Base-by-base conservation (phyloP, 2,888 invertebrate species). In the Nebria brevicollis region DNA sequence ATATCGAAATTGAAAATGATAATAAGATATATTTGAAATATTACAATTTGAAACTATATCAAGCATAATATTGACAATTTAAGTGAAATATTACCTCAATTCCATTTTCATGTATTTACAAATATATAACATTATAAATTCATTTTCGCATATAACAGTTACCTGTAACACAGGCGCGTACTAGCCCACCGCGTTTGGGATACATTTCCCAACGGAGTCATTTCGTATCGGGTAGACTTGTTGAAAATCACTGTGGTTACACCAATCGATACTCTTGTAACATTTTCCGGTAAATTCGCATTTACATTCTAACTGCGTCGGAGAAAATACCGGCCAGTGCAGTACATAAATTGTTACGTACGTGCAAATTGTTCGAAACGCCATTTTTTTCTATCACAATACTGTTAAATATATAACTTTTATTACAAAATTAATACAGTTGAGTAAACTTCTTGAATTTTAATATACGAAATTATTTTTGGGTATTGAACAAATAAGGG, bases 111-210 rank as follows among this genome's bases (percentile, higher is more conserved):
- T 54, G 54, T 54, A 54, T 54, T 54, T 54, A 54, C 54, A 54
- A 54, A 54, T 54, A 54, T 54, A 54, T 54, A 54, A 54, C 54
- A 54, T 54, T 54, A 54, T 54, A 54, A 54, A 54, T 54, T 54
- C 54, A 54, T 54, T 54, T 54, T 54, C 54, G 54, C 13, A 54
- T 11, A 54, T 54, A 54, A 8, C 54, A 11, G 54, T 54, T 11
- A 54, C 54, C 34, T 34, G 34, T 34, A 34, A 54, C 54, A 54
- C 54, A 54, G 54, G 54, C 7, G 2, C 11, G 54, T 54, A 54
- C 54, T 54, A 54, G 54, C 54, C 54, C 7, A 13, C 54, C 54
- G 13, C 4, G 13, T 8, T 20, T 11, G 54, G 13, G 54, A 54
- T 54, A 13, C 13, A 54, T 54, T 54, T 54, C 54, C 54, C 54